These are phyloP conservation scores for Erannis defoliaria DNA, from an alignment of 2,888 invertebrate species.

Conservation along the genomic window DNA sequence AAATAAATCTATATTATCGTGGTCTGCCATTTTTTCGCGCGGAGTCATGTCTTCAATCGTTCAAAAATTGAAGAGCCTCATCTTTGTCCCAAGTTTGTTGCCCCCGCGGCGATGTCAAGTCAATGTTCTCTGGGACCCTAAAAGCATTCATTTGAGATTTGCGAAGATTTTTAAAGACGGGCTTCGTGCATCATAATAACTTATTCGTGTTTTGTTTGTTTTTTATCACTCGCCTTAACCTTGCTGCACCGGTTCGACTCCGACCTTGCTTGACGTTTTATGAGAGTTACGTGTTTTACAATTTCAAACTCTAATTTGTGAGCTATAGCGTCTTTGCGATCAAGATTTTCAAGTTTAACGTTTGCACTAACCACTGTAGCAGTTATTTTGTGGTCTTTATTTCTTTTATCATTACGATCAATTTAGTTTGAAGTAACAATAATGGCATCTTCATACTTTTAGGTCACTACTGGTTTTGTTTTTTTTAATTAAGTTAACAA, in stretches of 20 bases:
- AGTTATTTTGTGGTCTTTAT: conserved; percentile 45
- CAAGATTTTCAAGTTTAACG: conserved; percentile 22
- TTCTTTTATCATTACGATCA: conserved; percentile 42
- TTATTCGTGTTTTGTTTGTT: conserved; percentile 60
- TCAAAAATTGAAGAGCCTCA: conserved; percentile 41
- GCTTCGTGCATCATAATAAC: conserved; percentile 50
- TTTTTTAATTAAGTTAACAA: neutral
- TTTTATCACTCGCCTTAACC: conserved; percentile 73
- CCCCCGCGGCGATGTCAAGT: conserved; percentile 37
- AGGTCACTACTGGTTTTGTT: conserved; percentile 12
- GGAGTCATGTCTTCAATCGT: conserved; percentile 41
- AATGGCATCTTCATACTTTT: conserved; percentile 18
- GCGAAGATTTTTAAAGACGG: conserved; percentile 44
- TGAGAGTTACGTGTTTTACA: conserved; percentile 20
- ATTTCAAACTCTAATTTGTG: conserved; percentile 27
- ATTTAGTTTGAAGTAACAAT: conserved; percentile 37
- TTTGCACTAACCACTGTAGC: conserved; percentile 36
- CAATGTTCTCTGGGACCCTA: conserved; percentile 40
- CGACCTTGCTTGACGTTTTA: conserved; percentile 59
- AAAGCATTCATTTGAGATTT: conserved; percentile 35
- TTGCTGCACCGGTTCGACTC: conserved; percentile 63
- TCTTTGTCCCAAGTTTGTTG: conserved; percentile 45
- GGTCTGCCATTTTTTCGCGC: conserved; percentile 28
- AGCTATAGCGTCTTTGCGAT: conserved; percentile 9
- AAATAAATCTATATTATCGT: conserved; percentile 18